phyloP scores from a whole-genome alignment of 2,113 vertebrate species.

The Speoplatyrhinus poulsoni region DNA sequence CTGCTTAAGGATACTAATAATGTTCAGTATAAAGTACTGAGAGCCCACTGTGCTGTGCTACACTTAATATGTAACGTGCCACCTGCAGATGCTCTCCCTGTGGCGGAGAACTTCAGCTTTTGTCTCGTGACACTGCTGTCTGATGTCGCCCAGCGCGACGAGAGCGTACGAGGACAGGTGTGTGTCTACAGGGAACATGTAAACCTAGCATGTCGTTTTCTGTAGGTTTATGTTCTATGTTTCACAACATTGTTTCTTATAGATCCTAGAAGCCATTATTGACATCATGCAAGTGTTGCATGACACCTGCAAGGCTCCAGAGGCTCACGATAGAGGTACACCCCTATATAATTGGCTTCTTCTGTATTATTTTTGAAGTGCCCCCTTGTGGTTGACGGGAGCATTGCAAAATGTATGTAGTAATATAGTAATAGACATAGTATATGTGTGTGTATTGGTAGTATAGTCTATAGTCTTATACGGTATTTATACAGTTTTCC shows the following conservation, averaged over 20 bases:
- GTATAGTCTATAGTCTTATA: no score
- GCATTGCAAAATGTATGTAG: no score
- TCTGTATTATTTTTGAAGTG: background rate
- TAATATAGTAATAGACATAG: no score
- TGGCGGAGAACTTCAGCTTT: conserved; percentile 96
- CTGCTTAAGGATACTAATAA: background rate
- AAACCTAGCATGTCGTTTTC: background rate
- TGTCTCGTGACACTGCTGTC: conserved; percentile 89
- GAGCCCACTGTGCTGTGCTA: background rate
- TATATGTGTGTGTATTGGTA: no score
- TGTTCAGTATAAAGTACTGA: background rate
- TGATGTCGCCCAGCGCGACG: conserved; percentile 89
- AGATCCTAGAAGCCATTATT: conserved; percentile 90
- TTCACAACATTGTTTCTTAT: background rate
- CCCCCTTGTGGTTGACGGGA: no score
- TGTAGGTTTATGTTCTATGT: background rate
- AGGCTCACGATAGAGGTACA: conserved; percentile 91
- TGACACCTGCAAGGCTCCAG: conserved; percentile 86
- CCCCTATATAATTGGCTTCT: no score
- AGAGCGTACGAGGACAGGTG: conserved; percentile 85
- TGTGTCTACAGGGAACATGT: conserved; percentile 10
- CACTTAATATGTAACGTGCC: background rate
- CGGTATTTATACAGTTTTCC: no score
- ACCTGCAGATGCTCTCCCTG: conserved; percentile 84
- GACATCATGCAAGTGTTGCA: conserved; percentile 90